Evolutionary conservation across 2,888 invertebrate species (phyloP).

Genomic region (Nipponacmea schrenckii): DNA sequence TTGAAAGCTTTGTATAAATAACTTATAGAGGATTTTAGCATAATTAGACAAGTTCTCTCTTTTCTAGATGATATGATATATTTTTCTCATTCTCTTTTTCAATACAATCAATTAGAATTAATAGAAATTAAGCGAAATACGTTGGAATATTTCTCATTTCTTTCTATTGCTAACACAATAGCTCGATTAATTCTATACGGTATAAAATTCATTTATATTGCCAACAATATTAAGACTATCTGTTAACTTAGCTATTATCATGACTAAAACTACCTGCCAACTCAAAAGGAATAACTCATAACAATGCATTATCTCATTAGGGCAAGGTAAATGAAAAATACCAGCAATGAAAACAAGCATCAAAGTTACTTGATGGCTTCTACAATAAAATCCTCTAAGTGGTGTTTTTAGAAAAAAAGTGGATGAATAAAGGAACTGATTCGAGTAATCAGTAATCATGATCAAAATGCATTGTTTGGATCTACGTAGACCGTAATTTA

Average conservation of each 20-base stretch:
- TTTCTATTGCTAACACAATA: neutral
- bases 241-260: neutral
- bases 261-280: neutral
- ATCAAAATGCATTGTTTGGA: too few relatives aligned
- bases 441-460: too few relatives aligned
- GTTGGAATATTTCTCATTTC: too few relatives aligned
- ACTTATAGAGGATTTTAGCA: too few relatives aligned
- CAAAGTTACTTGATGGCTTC: constrained; percentile 6
- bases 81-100: too few relatives aligned
- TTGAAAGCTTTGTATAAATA: too few relatives aligned
- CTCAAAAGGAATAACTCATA: neutral
- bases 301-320: constrained; percentile 2
- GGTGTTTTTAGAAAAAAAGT: neutral
- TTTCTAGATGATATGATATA: too few relatives aligned
- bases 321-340: neutral
- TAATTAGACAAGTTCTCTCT: too few relatives aligned
- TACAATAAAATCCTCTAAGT: constrained; percentile 3
- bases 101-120: too few relatives aligned
- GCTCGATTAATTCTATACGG: neutral
- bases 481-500: too few relatives aligned
- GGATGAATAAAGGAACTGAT: neutral
- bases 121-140: too few relatives aligned
- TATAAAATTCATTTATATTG: neutral
- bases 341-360: constrained; percentile 2
- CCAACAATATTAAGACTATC: neutral